A percentile compares a stretch with the other conserved stretches of the same genome.
Evolutionary conservation across 2,797 vertebrate species (phyloP).

Genomic region (Vultur gryphus): DNA sequence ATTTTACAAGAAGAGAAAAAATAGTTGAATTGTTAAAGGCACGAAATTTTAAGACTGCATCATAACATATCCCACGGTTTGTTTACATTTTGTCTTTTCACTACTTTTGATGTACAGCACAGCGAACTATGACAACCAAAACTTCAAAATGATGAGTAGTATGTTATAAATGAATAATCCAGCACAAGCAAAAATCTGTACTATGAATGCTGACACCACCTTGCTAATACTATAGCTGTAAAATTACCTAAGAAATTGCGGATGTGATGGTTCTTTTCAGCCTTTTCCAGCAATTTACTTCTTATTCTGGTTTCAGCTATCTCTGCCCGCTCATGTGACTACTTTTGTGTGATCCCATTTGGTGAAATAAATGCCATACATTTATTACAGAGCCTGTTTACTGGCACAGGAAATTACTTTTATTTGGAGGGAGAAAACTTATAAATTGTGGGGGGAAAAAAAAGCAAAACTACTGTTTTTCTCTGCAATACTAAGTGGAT

Average conservation of each 20-base stretch:
- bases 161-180: neutral
- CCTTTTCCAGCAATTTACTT: neutral
- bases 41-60: neutral
- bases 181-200: neutral
- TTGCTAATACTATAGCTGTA: neutral
- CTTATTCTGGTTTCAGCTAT: neutral
- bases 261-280: neutral
- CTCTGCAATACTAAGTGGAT: neutral
- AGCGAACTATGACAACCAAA: neutral
- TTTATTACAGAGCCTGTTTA: neutral
- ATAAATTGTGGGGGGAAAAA: neutral
- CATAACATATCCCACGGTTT: neutral
- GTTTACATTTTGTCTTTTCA: neutral
- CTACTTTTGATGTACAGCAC: neutral
- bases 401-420: neutral
- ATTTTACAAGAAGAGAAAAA: neutral
- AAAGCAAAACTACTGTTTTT: neutral
- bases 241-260: neutral
- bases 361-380: neutral
- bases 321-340: neutral
- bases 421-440: neutral
- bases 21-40: neutral
- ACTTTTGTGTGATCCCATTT: neutral
- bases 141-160: neutral
- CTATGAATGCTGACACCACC: neutral